Evolutionary conservation across 2,797 vertebrate genomes (phyloP), one percentile per base, ranked within the genome.

Genomic region (Phyllotis vaccarum): DNA sequence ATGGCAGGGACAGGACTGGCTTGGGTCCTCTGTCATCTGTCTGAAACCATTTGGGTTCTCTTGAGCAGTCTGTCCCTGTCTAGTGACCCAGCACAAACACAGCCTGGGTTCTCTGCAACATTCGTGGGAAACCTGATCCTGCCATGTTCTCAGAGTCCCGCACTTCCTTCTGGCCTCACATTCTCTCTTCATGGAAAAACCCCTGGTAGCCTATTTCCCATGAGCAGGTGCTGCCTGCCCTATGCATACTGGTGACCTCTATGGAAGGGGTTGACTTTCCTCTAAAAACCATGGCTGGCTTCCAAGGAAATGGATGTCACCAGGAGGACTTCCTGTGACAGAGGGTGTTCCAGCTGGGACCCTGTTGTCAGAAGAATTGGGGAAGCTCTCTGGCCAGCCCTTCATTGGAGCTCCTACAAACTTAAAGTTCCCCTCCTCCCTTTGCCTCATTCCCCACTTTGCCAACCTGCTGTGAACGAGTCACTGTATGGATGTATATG

Each of bases 181-280:
- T 75, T 96, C 93, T 89, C 89, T 90, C 89, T 95, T 78, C 76
- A 27, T 81, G 96, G 97, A 90, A 94, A 95, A 83, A 66, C 24
- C 22, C 83, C 2, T 21, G 24, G 74, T 88, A 52, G 87, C 7
- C 52, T 24, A 34, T 92, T 97, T 93, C 94, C 90, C 78, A 46
- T 93, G 95, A 40, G 92, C 96, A 93, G 94, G 93, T 95, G 90
- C 94, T 82, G 76, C 90, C 86, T 85, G 88, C 86, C 74, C 88
- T 0, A 0, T 74, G 90, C 72, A 79, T 9, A 66, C 2, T 0
- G 56, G 58, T 83, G 93, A 96, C 83, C 54, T 96, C 34, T 27
- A 0, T 43, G 74, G 60, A 88, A 92, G 43, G 82, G 68, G 40
- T 58, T 91, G 92, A 89, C 72, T 93, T 86, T 43, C 24, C 64